These are phyloP conservation scores for Erannis defoliaria DNA, from an alignment of 2,888 invertebrate species.

Conservation along the genomic window DNA sequence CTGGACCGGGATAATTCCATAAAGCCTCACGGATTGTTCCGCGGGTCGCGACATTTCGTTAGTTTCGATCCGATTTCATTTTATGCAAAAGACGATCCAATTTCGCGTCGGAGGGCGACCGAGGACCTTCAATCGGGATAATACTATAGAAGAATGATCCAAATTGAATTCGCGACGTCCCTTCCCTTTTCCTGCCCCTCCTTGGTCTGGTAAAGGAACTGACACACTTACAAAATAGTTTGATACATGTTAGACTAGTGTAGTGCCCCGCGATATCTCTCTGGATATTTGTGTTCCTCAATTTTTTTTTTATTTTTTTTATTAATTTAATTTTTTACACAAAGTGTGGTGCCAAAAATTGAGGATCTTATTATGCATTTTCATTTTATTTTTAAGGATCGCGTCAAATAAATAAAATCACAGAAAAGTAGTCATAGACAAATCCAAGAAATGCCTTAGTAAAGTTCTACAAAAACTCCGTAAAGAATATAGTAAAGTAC, in stretches of 20 bases:
- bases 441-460: too few relatives aligned
- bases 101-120: conserved; percentile 64
- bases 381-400: too few relatives aligned
- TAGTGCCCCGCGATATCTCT: too few relatives aligned
- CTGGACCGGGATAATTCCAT: conserved; percentile 35
- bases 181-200: conserved; percentile 30
- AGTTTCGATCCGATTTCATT: conserved; percentile 81
- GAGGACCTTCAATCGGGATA: conserved; percentile 77
- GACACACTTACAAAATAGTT: conserved; percentile 3
- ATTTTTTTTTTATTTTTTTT: too few relatives aligned
- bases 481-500: too few relatives aligned
- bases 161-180: conserved; percentile 76
- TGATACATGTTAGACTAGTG: neutral
- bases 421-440: too few relatives aligned
- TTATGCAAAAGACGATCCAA: conserved; percentile 84
- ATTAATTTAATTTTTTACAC: too few relatives aligned
- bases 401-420: too few relatives aligned
- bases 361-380: too few relatives aligned
- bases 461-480: too few relatives aligned
- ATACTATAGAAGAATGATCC: conserved; percentile 82
- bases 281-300: too few relatives aligned
- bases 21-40: conserved; percentile 22
- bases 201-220: neutral
- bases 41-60: conserved; percentile 68
- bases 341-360: too few relatives aligned